phyloP scores from a whole-genome alignment of 2,113 vertebrate species.

The Gambusia affinis region DNA sequence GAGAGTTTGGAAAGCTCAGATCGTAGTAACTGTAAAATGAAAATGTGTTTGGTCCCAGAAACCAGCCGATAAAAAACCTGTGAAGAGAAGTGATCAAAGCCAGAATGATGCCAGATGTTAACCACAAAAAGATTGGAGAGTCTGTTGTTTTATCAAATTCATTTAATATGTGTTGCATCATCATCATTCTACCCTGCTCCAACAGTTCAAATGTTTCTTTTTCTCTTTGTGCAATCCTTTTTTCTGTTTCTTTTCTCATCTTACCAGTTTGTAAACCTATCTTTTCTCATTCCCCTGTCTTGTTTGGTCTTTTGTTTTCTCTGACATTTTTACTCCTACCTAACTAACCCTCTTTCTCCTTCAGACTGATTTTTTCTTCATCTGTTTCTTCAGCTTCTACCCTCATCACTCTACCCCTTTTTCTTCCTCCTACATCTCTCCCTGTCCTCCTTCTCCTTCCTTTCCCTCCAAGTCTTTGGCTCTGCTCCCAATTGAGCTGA shows the following conservation, averaged over 20 bases:
- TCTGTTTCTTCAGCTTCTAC: conserved; percentile 2
- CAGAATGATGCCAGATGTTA: background rate
- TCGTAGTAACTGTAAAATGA: background rate
- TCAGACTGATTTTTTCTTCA: conserved; percentile 12
- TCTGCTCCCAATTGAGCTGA: conserved; percentile 43
- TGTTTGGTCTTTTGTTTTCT: background rate
- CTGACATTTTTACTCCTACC: conserved; percentile 7
- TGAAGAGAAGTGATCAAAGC: background rate
- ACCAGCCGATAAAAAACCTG: background rate
- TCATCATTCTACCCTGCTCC: background rate
- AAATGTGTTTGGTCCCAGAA: background rate
- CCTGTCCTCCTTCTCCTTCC: conserved; percentile 18
- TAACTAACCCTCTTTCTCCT: background rate
- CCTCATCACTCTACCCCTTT: background rate
- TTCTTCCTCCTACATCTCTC: conserved; percentile 3
- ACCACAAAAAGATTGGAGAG: background rate
- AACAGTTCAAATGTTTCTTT: background rate
- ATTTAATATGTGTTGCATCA: background rate
- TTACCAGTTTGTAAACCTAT: background rate
- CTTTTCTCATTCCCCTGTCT: background rate
- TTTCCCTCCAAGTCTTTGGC: conserved; percentile 6
- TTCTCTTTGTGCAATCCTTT: no score
- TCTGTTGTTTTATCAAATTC: background rate
- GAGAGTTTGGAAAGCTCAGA: background rate
- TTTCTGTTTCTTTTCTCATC: background rate